These are phyloP conservation scores for Cephus spinipes DNA, from an alignment of 2,888 invertebrate genomes.

Conservation along the genomic window DNA sequence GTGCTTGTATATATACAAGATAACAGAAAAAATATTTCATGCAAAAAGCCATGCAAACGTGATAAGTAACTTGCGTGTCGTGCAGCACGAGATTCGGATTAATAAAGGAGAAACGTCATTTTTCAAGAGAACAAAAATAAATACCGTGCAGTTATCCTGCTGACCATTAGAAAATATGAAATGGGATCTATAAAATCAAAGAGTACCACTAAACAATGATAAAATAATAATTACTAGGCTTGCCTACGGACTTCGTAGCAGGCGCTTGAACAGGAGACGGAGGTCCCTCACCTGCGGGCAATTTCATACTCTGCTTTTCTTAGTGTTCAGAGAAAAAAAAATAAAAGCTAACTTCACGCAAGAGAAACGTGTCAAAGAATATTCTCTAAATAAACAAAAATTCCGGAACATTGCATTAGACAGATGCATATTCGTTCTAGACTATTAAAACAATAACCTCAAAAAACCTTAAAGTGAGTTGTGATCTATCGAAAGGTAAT, in stretches of 20 bases:
- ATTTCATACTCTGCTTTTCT: slow-evolving; percentile 34
- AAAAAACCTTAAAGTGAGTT: not conserved
- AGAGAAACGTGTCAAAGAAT: not conserved
- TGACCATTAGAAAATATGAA: not conserved
- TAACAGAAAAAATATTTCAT: not conserved
- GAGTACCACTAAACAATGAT: slow-evolving; percentile 26
- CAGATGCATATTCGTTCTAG: not conserved
- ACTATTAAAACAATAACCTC: not conserved
- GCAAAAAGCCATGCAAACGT: slow-evolving; percentile 1
- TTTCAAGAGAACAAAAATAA: not conserved
- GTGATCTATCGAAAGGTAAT: not conserved
- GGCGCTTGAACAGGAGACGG: slow-evolving; percentile 56
- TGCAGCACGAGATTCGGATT: not conserved
- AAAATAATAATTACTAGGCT: slow-evolving; percentile 61
- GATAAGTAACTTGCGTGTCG: not conserved
- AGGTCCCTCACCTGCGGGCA: slow-evolving; percentile 57
- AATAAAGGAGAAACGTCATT: not conserved
- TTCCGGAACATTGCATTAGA: not conserved
- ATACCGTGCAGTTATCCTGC: not conserved
- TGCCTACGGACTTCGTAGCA: slow-evolving; percentile 55
- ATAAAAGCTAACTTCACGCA: not conserved
- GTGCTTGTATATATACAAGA: not conserved
- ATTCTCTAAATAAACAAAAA: not conserved
- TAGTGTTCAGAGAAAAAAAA: not conserved
- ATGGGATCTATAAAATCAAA: slow-evolving; percentile 24